phyloP scores from a whole-genome alignment of 2,113 vertebrate species.

The Crotalus horridus region DNA sequence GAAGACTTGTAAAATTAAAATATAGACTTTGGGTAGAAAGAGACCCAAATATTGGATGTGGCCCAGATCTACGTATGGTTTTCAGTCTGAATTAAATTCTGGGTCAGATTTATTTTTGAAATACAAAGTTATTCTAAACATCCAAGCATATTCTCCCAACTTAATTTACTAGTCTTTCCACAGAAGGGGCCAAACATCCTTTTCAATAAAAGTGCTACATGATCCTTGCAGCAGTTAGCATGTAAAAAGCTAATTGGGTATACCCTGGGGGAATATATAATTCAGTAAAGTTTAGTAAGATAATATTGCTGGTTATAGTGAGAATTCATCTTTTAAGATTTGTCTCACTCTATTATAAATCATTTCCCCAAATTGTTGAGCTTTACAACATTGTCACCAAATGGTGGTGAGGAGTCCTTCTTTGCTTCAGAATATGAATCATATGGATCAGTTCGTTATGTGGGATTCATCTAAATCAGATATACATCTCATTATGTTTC shows the following conservation, averaged over 20 bases:
- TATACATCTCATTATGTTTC: not conserved
- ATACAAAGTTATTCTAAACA: not conserved
- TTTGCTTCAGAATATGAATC: not conserved
- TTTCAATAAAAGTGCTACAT: not conserved
- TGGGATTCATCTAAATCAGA: not conserved
- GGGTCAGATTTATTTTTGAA: not conserved
- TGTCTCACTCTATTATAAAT: not conserved
- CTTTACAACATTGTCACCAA: not conserved
- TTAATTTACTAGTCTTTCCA: not conserved
- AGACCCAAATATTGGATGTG: not conserved
- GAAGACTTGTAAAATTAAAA: not conserved
- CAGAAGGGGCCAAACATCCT: not conserved
- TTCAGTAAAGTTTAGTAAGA: not conserved
- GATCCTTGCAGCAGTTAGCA: not conserved
- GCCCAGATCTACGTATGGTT: not conserved
- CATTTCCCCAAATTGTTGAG: not conserved
- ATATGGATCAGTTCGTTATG: not conserved
- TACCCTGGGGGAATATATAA: not conserved
- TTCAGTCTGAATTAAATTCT: not conserved
- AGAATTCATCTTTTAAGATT: not conserved
- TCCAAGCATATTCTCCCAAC: not conserved
- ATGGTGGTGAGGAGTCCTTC: not conserved
- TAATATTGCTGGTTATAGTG: not conserved
- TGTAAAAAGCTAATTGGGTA: not conserved
- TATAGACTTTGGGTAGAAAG: not conserved